These are phyloP conservation scores for Steinernema feltiae DNA, from an alignment of 1,140 invertebrate genomes.

Conservation along the genomic window DNA sequence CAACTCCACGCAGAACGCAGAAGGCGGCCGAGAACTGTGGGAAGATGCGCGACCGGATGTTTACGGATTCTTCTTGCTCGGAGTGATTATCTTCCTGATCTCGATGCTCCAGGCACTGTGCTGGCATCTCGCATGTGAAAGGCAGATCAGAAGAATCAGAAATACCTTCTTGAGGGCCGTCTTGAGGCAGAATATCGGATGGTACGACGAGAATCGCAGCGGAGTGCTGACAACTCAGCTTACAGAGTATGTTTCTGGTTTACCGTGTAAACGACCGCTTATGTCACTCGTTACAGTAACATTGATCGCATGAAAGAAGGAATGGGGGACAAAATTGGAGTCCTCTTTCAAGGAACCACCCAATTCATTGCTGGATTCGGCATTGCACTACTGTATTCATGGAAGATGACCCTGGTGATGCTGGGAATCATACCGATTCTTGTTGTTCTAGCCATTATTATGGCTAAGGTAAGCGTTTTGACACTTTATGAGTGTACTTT, in stretches of 20 bases:
- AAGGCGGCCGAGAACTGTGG: neutral
- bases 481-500: conserved; percentile 25
- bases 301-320: conserved; percentile 79
- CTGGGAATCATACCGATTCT: conserved; percentile 36
- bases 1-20: neutral
- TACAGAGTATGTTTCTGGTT: conserved; percentile 85
- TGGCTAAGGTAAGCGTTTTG: conserved; percentile 23
- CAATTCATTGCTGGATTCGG: conserved; percentile 39
- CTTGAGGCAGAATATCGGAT: conserved; percentile 76
- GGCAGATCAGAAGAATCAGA: conserved; percentile 69
- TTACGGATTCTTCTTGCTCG: conserved; percentile 6
- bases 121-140: conserved; percentile 59
- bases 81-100: neutral
- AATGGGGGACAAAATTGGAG: conserved; percentile 76
- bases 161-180: conserved; percentile 69
- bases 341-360: conserved; percentile 65
- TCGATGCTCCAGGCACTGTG: conserved; percentile 47
- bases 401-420: conserved; percentile 39
- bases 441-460: conserved; percentile 31
- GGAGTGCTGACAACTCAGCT: conserved; percentile 79
- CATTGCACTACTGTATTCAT: conserved; percentile 36
- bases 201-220: conserved; percentile 77
- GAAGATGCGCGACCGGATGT: neutral
- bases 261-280: neutral
- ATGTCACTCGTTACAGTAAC: conserved; percentile 65